These are phyloP conservation scores for Lochmaea capreae DNA, from an alignment of 2,888 invertebrate genomes.

Conservation along the genomic window DNA sequence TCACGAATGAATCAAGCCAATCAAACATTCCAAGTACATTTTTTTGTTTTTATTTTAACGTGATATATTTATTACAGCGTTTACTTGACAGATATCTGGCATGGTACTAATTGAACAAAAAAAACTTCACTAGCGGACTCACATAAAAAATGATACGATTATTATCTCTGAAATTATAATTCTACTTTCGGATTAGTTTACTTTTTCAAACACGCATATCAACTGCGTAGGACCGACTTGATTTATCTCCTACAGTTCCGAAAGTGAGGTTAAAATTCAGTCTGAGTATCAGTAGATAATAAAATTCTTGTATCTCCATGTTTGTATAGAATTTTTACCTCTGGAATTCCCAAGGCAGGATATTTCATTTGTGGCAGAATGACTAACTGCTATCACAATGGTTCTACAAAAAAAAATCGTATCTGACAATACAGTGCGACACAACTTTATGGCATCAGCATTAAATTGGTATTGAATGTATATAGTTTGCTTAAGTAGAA, in stretches of 20 bases:
- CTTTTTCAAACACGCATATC: conserved; percentile 28
- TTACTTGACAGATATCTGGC: too few relatives aligned
- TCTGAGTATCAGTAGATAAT: conserved; percentile 35
- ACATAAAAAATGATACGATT: conserved; percentile 20
- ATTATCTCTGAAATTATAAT: conserved; percentile 31
- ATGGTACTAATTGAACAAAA: not conserved
- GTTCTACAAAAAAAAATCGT: not conserved
- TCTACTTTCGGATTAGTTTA: conserved; percentile 26
- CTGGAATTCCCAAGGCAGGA: conserved; percentile 29
- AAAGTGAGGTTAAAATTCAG: conserved; percentile 35
- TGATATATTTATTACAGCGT: too few relatives aligned
- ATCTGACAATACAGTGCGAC: not conserved
- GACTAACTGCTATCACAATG: conserved; percentile 17
- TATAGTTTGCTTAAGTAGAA: too few relatives aligned
- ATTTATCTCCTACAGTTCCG: conserved; percentile 27
- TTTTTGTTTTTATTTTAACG: too few relatives aligned
- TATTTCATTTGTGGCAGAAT: conserved; percentile 35
- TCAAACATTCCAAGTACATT: too few relatives aligned
- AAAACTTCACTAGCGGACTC: not conserved
- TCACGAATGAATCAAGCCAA: too few relatives aligned
- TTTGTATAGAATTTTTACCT: conserved; percentile 38
- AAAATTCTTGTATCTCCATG: conserved; percentile 31
- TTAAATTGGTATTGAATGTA: too few relatives aligned
- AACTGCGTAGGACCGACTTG: conserved; percentile 23
- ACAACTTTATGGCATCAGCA: not conserved